Evolutionary conservation across 2,113 vertebrate genomes (phyloP), one percentile per base, ranked within the genome.

Genomic region (Nycticorax nycticorax): DNA sequence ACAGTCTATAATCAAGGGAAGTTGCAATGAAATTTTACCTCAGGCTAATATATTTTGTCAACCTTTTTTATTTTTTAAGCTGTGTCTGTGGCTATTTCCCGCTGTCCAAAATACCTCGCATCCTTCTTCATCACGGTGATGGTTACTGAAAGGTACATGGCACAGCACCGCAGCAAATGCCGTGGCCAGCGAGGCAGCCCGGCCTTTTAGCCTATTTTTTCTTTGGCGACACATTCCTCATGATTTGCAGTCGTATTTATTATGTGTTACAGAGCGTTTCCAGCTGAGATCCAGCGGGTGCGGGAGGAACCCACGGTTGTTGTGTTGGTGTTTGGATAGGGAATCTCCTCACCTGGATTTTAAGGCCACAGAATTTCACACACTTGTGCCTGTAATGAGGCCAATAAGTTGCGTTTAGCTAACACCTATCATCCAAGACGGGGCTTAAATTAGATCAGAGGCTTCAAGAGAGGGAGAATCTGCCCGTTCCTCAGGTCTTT

Each of bases 41-140:
- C 88, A 84, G 32, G 59, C 82, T 97, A 96, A 97, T 88, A 56
- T 16, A 41, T 83, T 97, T 88, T 97, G 96, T 97, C 95, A 95
- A 83, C 50, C 4, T 91, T 77, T 84, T 84, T 81, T 83, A 50
- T 89, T 26, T 86, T 95, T 48, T 32, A 83, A 95, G 5, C 84
- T 47, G 1, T 67, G 83, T 48, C 95, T 95, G 89, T 90, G 85
- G 91, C 60, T 91, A 24, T 63, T 93, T 50, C 81, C 59, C 12
- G 15, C 63, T 94, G 63, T 75, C 95, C 96, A 91, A 96, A 92
- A 81, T 74, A n/a, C 79, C 77, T 71, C 47, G 14, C 81, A 73
- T 96, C 96, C 85, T 89, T 43, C 62, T 88, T 39, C 73, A n/a
- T 73, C 75, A 28, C 8, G 10, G 59, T 8, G 77, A 82, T 3